Percentiles rank a stretch among this genome's conserved stretches.
phyloP scores from a whole-genome alignment of 2,797 vertebrate species.

The Triplophysa bombifrons region DNA sequence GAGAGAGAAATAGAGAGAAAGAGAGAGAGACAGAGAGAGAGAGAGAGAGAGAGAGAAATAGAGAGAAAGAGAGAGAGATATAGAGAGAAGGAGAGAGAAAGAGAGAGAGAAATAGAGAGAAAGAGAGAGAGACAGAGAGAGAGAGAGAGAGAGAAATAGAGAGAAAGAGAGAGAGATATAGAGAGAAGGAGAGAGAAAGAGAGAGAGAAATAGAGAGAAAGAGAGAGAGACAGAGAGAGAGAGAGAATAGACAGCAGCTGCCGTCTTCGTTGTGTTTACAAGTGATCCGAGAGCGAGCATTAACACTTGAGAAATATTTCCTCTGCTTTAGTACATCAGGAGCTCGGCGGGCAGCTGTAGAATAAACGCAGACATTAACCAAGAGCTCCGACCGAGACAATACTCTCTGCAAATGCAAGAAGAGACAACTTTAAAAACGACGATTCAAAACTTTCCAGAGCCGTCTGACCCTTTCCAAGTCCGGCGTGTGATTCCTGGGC shows the following conservation, averaged over 20 bases:
- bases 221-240: not conserved
- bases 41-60: too few relatives aligned
- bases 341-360: constrained; percentile 61
- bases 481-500: not conserved
- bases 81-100: too few relatives aligned
- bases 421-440: not conserved
- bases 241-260: constrained; percentile 8
- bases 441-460: not conserved
- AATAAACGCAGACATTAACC: constrained; percentile 67
- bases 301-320: constrained; percentile 22
- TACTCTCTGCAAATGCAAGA: not conserved
- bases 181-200: too few relatives aligned
- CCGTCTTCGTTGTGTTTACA: not conserved
- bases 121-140: too few relatives aligned
- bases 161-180: too few relatives aligned
- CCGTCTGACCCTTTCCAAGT: not conserved
- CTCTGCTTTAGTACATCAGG: constrained; percentile 47
- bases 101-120: too few relatives aligned
- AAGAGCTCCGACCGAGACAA: constrained; percentile 53
- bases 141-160: too few relatives aligned
- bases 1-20: too few relatives aligned
- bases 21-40: too few relatives aligned
- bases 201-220: too few relatives aligned
- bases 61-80: constrained; percentile 18
- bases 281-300: too few relatives aligned